Evolutionary conservation across 2,113 vertebrate species (phyloP).

Genomic region (Phasianus colchicus): DNA sequence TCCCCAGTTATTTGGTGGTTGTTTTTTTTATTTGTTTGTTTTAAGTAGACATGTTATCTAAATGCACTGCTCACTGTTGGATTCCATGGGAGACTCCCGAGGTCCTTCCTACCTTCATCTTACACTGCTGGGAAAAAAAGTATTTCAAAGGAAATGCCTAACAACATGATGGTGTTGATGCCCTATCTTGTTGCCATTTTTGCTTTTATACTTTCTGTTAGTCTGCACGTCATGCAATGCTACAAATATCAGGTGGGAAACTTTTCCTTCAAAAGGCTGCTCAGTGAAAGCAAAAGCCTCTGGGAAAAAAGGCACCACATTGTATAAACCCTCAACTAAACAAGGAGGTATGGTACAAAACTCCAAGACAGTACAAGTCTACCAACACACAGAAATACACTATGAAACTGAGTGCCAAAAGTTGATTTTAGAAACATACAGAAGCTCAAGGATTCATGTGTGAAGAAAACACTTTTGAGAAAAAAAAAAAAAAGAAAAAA

Average conservation of each 20-base stretch:
- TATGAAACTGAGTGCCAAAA: neutral
- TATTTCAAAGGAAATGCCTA: neutral
- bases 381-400: neutral
- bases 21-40: neutral
- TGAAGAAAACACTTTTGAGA: neutral
- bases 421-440: neutral
- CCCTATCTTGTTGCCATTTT: neutral
- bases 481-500: neutral
- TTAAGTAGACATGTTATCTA: neutral
- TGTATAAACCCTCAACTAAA: neutral
- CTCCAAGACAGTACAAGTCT: neutral
- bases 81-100: neutral
- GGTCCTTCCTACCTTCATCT: neutral
- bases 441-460: neutral
- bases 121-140: fast-evolving
- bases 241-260: neutral
- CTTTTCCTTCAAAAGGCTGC: neutral
- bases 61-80: neutral
- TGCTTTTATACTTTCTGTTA: neutral
- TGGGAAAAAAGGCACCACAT: neutral
- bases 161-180: neutral
- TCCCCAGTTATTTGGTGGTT: neutral
- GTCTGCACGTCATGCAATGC: neutral
- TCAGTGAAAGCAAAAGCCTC: neutral
- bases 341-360: neutral